Evolutionary conservation across 2,888 invertebrate species (phyloP).

Genomic region (Euzetes globulus): DNA sequence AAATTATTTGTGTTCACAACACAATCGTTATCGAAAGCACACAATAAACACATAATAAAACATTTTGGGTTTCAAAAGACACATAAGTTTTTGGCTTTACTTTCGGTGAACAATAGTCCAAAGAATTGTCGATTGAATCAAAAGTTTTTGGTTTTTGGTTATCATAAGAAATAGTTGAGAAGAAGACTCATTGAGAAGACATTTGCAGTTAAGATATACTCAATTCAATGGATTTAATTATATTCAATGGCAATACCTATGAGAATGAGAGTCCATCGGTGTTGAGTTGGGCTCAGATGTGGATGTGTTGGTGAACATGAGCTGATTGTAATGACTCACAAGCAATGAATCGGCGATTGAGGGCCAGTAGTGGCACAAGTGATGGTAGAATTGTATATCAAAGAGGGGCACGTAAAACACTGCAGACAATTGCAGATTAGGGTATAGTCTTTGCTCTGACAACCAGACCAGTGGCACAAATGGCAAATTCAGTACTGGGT

Average conservation of each 20-base stretch:
- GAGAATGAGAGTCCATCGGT: conserved; percentile 14
- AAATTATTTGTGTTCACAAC: not conserved
- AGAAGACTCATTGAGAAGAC: no score
- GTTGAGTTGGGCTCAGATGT: not conserved
- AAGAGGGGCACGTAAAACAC: conserved; percentile 6
- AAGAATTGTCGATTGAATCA: no score
- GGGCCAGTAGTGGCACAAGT: conserved; percentile 11
- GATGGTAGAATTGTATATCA: not conserved
- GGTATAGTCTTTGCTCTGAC: not conserved
- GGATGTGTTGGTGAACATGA: not conserved
- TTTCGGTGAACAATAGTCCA: no score
- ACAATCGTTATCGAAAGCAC: not conserved
- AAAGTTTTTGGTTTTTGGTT: no score
- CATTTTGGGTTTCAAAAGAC: not conserved
- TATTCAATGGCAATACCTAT: conserved; percentile 3
- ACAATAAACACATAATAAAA: conserved; percentile 4
- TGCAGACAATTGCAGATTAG: conserved; percentile 12
- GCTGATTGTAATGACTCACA: not conserved
- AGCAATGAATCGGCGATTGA: not conserved
- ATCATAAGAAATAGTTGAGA: no score
- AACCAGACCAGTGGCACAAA: conserved; percentile 18
- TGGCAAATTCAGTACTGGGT: not conserved
- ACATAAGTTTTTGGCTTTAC: no score
- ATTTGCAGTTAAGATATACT: no score
- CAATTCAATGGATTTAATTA: not conserved